Evolutionary conservation across 2,888 invertebrate genomes (phyloP).

Genomic region (Erannis defoliaria): DNA sequence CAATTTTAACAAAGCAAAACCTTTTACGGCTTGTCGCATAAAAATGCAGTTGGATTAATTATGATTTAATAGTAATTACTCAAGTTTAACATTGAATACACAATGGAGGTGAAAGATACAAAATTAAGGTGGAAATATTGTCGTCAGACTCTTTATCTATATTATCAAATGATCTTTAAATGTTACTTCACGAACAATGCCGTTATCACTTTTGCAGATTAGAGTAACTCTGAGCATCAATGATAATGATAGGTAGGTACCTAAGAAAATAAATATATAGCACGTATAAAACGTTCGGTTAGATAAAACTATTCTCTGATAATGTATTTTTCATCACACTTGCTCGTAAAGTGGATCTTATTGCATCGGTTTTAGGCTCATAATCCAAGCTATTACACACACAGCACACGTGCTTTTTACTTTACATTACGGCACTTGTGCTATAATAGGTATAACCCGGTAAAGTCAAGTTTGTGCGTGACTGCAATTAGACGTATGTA

Average conservation of each 20-base stretch:
- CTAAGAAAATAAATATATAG: conserved; percentile 2
- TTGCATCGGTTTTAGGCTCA: too few species aligned
- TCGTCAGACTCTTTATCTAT: background rate
- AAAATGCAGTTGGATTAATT: conserved; percentile 27
- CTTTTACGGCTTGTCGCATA: conserved; percentile 26
- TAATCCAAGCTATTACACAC: too few species aligned
- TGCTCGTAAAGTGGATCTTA: too few species aligned
- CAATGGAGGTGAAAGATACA: conserved; percentile 1
- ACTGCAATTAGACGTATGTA: too few species aligned
- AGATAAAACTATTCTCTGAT: too few species aligned
- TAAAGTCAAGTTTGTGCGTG: too few species aligned
- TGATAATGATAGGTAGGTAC: too few species aligned
- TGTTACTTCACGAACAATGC: background rate
- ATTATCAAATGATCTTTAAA: conserved; percentile 4
- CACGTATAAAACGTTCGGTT: too few species aligned
- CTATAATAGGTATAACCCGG: too few species aligned
- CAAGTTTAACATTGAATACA: conserved; percentile 41
- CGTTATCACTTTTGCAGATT: conserved; percentile 7
- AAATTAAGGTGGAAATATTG: background rate
- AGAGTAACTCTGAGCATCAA: background rate
- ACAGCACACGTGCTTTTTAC: too few species aligned
- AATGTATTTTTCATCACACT: too few species aligned
- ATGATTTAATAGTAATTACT: conserved; percentile 12
- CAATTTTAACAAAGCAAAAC: conserved; percentile 38
- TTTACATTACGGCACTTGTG: too few species aligned